These are phyloP conservation scores for Sipha flava DNA, from an alignment of 1,140 invertebrate species.

Conservation along the genomic window DNA sequence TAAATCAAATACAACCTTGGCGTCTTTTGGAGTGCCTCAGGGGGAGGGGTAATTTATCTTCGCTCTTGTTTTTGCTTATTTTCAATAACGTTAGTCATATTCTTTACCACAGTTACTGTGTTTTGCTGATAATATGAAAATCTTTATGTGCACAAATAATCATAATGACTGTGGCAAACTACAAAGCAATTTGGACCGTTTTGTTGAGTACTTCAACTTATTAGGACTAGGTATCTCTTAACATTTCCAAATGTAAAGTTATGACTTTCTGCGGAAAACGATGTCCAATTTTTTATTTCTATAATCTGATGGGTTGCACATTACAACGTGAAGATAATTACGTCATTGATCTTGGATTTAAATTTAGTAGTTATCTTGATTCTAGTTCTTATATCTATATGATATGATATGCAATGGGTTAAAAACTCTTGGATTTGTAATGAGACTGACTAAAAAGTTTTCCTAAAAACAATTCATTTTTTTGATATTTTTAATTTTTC, in stretches of 20 bases:
- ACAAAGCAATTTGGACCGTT: not conserved
- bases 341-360: not conserved
- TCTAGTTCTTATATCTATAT: not conserved
- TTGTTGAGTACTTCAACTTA: not conserved
- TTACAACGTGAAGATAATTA: not conserved
- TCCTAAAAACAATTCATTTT: no score
- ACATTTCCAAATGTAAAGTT: no score
- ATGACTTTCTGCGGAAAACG: not conserved
- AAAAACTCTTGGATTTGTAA: not conserved
- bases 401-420: not conserved
- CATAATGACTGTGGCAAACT: not conserved
- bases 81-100: not conserved
- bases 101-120: not conserved
- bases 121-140: not conserved
- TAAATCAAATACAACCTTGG: no score
- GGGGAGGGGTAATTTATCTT: no score
- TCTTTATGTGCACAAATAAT: not conserved
- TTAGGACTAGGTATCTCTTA: no score
- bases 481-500: no score
- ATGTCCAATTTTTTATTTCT: not conserved
- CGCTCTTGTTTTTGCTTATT: not conserved
- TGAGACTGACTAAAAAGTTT: not conserved
- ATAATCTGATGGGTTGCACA: not conserved
- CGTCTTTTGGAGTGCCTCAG: no score
- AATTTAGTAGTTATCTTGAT: not conserved